These are phyloP conservation scores for Thunnus maccoyii DNA, from an alignment of 2,113 vertebrate genomes.

Conservation along the genomic window DNA sequence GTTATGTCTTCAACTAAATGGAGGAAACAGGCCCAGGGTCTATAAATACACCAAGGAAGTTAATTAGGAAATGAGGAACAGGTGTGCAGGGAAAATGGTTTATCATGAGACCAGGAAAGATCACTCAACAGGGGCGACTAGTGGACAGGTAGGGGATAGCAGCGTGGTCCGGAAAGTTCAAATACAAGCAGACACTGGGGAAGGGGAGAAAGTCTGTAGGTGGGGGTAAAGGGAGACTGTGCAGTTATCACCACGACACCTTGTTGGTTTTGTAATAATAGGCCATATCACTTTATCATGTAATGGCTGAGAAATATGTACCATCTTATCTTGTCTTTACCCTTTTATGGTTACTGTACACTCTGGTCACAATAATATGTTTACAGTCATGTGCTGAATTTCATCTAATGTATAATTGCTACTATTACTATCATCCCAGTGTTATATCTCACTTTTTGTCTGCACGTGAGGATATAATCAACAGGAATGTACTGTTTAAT, in stretches of 20 bases:
- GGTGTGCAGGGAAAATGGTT: background rate
- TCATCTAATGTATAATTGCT: background rate
- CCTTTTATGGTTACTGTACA: too few relatives aligned
- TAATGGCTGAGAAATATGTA: background rate
- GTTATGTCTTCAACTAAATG: background rate
- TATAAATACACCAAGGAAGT: background rate
- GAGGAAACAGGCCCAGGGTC: background rate
- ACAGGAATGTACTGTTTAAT: conserved; percentile 52
- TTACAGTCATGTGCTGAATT: background rate
- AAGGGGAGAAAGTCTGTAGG: background rate
- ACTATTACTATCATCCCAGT: background rate
- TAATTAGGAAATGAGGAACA: background rate
- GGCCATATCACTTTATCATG: background rate
- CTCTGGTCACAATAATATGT: too few relatives aligned
- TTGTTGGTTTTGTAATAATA: background rate
- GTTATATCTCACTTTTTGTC: background rate
- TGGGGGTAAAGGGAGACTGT: background rate
- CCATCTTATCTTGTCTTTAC: background rate
- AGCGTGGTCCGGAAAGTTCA: too few relatives aligned
- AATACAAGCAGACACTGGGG: too few relatives aligned
- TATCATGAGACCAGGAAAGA: background rate
- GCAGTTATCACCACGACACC: background rate
- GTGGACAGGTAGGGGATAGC: too few relatives aligned
- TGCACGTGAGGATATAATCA: conserved; percentile 25
- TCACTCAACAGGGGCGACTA: too few relatives aligned